A percentile compares a stretch with the other conserved stretches of the same genome.
Conservation (phyloP, 2,797 vertebrate genomes). For the Muscicapa striata region DNA sequence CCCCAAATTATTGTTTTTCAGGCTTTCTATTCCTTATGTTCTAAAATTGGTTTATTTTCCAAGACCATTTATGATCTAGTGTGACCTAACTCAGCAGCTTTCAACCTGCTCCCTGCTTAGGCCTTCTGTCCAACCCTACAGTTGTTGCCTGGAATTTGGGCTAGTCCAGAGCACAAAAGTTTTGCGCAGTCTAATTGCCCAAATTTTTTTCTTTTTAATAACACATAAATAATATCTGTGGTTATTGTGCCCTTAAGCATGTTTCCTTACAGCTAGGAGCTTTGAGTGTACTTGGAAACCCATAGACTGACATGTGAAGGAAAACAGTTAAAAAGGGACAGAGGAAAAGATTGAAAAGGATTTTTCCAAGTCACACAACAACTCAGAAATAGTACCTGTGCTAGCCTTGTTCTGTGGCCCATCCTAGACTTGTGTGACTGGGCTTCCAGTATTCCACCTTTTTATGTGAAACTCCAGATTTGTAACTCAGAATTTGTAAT, state of each 20-base stretch:
- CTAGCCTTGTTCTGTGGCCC: neutral
- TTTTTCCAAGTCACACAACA: neutral
- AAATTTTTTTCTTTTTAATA: neutral
- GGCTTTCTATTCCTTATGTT: neutral
- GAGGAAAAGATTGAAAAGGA: neutral
- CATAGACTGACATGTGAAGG: neutral
- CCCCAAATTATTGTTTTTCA: neutral
- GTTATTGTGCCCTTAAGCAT: neutral
- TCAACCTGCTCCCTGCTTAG: neutral
- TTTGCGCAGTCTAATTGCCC: neutral
- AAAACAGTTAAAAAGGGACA: neutral
- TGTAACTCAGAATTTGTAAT: neutral
- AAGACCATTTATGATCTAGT: neutral
- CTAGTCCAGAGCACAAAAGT: neutral
- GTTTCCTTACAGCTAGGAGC: neutral
- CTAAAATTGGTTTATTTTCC: neutral
- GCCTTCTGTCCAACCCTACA: neutral
- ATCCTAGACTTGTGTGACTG: rapidly evolving
- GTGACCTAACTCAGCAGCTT: neutral
- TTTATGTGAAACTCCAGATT: neutral
- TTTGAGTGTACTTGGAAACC: neutral
- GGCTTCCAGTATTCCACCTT: neutral
- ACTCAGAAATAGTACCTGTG: neutral
- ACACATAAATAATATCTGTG: neutral
- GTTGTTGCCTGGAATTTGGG: neutral